Base-by-base conservation (phyloP, 1,140 invertebrate genomes). In the Hyposmocoma kahamanoa region DNA sequence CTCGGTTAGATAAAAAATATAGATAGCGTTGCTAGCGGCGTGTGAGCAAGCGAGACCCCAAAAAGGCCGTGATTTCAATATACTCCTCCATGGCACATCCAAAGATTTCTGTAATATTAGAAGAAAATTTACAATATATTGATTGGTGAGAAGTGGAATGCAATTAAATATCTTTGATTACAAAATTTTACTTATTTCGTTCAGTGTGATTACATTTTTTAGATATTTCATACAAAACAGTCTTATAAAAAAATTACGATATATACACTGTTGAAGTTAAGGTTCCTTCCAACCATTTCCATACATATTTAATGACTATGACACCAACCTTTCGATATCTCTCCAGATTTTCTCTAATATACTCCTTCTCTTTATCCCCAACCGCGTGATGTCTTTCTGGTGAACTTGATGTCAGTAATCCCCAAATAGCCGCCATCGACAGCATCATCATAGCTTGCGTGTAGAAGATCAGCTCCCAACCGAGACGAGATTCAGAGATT, bases 381-480 rank as follows among this genome's bases (percentile, higher is more conserved):
- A 82, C 49, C 0, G 81, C 81, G 17, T 69, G 70, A 26, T 84
- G 81, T 2, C 58, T 26, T 0, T 67, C 61, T 0, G 78, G 76
- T 2, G 68, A 60, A 26, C 62, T 68, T 1, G 74, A 68, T 1
- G 80, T 84, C 8, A 84, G 55, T 0, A 72, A 49, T 0, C 45
- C 54, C 53, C 70, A 78, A 5, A 80, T 44, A 0, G 63, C 28
- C 1, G 69, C 71, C 64, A 74, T 64, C 0, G 78, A 69, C 0
- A 84, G 42, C 0, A 60, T 53, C 48, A 74, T 56, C 67, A 80
- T 80, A 0, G 74, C 74, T 42, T 74, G 56, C 0, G 62, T 46
- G 34, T 84, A 84, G 49, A 62, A 79, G 5, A 82, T 57, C 32
- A 82, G 51, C 44, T 82, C 76, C 80, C 80, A 84, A 2, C 78